phyloP scores from a whole-genome alignment of 2,113 vertebrate species.

The Bombycilla garrulus region DNA sequence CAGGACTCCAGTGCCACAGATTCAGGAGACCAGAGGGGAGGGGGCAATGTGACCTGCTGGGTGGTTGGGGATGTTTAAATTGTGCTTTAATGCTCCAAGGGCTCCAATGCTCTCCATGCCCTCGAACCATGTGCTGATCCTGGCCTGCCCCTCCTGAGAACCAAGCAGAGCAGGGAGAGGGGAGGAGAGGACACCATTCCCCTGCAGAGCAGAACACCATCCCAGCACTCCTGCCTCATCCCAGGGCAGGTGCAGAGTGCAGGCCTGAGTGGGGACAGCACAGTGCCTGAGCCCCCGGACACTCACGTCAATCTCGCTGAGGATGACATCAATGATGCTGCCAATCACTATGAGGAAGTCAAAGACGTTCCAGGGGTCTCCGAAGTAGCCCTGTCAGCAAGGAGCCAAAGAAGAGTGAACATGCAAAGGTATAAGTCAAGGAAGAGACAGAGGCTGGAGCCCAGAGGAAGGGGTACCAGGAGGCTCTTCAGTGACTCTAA shows the following conservation, averaged over 20 bases:
- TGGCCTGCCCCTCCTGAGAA: background rate
- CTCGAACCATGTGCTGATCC: background rate
- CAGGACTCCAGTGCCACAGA: background rate
- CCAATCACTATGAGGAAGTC: constrained; percentile 97
- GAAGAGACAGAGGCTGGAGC: background rate
- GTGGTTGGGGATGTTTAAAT: background rate
- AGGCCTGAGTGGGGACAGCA: background rate
- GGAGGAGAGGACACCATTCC: background rate
- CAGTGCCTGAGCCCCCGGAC: accelerated
- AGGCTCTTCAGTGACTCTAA: background rate
- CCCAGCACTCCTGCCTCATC: background rate
- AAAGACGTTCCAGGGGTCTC: constrained; percentile 99
- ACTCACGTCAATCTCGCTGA: constrained; percentile 96
- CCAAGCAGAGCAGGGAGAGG: background rate
- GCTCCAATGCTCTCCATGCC: background rate
- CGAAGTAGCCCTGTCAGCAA: constrained; percentile 88
- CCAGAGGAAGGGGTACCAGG: background rate
- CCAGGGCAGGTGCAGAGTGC: background rate
- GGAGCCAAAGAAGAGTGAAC: background rate
- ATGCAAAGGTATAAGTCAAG: background rate
- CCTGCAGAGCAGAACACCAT: background rate
- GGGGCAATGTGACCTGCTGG: background rate
- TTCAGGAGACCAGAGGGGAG: background rate
- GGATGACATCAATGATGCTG: constrained; percentile 95
- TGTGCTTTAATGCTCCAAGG: background rate